Evolutionary conservation across 2,113 vertebrate species (phyloP), one percentile per base, ranked within the genome.

Genomic region (Ibidorhyncha struthersii): DNA sequence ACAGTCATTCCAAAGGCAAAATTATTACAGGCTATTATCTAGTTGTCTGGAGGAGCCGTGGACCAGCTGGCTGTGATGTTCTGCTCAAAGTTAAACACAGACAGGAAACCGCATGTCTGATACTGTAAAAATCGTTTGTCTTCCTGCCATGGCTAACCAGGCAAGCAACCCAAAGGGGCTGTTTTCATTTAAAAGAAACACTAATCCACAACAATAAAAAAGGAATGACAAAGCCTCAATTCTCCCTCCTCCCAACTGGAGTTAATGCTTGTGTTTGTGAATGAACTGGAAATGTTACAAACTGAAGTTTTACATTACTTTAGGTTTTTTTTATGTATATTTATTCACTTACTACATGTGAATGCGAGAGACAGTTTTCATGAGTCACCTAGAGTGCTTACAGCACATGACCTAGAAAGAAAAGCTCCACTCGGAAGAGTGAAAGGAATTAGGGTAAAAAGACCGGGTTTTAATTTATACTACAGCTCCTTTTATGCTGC

Each of bases 71-170:
- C 95, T 97, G 97, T 98, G 98, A 98, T 98, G 98, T 97, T 98
- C 98, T 98, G 98, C 98, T 98, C 98, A 97, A 98, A 98, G 98
- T 98, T 99, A 99, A 98, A 98, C 98, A 98, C 96, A 98, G 99
- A 99, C 99, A 99, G 99, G 99, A 99, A 99, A 99, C 99, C 99
- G 94, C 98, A 98, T 97, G 99, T 99, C 99, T 99, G 99, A 99
- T 98, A 99, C 98, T 98, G 98, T 98, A 98, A 98, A 98, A 98
- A 97, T 96, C 96, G 81, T 98, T 98, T 97, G 97, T 98, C 97
- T 98, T 98, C 97, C 97, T 98, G 98, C 98, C 97, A 98, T 93
- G 93, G 96, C 76, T 92, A 98, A 97, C 89, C 95, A 97, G 96
- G 95, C 97, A 95, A 97, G 94, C 94, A 98, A 98, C 96, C 96